Evolutionary conservation across 2,888 invertebrate genomes (phyloP).

Genomic region (Leptothorax acervorum): DNA sequence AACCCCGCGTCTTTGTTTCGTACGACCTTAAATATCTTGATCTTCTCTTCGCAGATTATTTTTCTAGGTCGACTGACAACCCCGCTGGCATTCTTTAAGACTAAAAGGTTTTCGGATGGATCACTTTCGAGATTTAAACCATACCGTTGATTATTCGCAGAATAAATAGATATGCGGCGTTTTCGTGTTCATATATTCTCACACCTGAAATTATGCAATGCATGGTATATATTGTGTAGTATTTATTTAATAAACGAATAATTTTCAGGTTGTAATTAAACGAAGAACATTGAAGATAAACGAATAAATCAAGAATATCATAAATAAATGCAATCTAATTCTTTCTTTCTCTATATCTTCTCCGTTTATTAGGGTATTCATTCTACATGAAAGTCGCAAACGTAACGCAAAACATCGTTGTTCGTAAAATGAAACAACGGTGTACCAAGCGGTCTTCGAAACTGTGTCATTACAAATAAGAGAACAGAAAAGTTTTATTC

Average conservation of each 20-base stretch:
- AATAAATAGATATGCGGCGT: not conserved
- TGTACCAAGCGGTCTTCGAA: not conserved
- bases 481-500: slow-evolving; percentile 23
- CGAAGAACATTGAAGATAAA: not conserved
- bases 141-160: not conserved
- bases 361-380: not conserved
- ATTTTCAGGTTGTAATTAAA: slow-evolving; percentile 22
- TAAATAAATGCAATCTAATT: not conserved
- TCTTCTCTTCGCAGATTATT: not conserved
- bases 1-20: not conserved
- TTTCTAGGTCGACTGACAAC: slow-evolving; percentile 10
- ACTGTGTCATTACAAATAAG: slow-evolving; percentile 18
- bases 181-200: not conserved
- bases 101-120: not conserved
- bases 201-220: not conserved
- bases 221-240: not conserved
- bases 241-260: slow-evolving; percentile 11
- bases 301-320: not conserved
- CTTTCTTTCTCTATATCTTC: not conserved
- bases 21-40: slow-evolving; percentile 30
- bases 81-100: not conserved
- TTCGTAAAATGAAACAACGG: not conserved
- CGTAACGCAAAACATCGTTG: not conserved
- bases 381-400: not conserved
- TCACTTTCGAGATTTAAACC: not conserved